Conservation (phyloP, 2,113 vertebrate genomes). For the Menidia beryllina region DNA sequence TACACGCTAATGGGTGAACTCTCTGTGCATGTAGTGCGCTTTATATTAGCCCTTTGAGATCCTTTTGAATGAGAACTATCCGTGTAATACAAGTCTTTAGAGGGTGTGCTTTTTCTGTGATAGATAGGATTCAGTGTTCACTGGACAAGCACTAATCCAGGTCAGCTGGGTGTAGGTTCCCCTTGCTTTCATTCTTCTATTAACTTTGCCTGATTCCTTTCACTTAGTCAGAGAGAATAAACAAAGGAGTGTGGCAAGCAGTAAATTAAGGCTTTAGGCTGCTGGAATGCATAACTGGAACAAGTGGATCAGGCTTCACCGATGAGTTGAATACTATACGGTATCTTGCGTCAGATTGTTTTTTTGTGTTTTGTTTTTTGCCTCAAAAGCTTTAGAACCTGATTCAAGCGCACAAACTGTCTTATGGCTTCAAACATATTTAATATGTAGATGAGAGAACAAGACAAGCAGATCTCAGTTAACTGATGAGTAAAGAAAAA, state of each 20-base stretch:
- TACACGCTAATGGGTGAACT: background rate
- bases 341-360: background rate
- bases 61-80: constrained; percentile 48
- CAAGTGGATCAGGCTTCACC: background rate
- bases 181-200: constrained; percentile 42
- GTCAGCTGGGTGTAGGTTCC: constrained; percentile 37
- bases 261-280: constrained; percentile 5
- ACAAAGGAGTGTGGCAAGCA: constrained; percentile 5
- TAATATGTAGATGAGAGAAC: constrained; percentile 36
- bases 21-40: constrained; percentile 26
- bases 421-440: constrained; percentile 23
- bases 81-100: constrained; percentile 40
- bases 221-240: constrained; percentile 32
- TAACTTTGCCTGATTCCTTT: constrained; percentile 43
- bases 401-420: constrained; percentile 13
- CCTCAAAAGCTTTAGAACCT: constrained; percentile 20
- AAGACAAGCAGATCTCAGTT: constrained; percentile 31
- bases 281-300: constrained; percentile 6
- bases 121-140: constrained; percentile 59
- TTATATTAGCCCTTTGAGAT: constrained; percentile 39
- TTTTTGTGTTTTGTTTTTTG: background rate
- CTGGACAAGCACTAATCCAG: constrained; percentile 59
- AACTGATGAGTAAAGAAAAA: constrained; percentile 46
- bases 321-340: background rate
- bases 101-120: constrained; percentile 48